These are phyloP conservation scores for Perizoma affinitatum DNA, from an alignment of 2,888 invertebrate genomes.

Conservation along the genomic window DNA sequence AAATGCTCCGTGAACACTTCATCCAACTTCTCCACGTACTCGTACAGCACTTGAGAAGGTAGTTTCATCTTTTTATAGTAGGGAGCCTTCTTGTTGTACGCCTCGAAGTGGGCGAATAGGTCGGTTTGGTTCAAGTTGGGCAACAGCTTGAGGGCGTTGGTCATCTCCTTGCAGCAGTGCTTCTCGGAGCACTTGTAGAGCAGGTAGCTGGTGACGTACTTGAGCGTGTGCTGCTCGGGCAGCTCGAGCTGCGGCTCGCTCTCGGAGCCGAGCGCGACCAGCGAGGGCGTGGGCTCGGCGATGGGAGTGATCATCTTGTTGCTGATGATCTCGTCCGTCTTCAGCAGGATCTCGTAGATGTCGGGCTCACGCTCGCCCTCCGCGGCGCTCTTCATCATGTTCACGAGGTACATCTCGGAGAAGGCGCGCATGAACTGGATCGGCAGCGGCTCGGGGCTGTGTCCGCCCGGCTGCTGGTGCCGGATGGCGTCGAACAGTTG, in stretches of 20 bases:
- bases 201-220: constrained; percentile 34
- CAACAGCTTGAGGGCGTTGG: constrained; percentile 28
- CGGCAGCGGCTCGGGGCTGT: constrained; percentile 25
- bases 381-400: constrained; percentile 28
- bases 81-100: constrained; percentile 31
- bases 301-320: constrained; percentile 29
- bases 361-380: constrained; percentile 28
- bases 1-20: constrained; percentile 28
- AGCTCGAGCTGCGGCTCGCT: constrained; percentile 29
- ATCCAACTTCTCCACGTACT: constrained; percentile 35
- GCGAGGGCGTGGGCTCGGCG: constrained; percentile 16
- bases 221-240: constrained; percentile 29
- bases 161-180: constrained; percentile 30
- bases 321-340: constrained; percentile 28
- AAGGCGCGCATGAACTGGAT: constrained; percentile 32
- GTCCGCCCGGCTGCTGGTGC: constrained; percentile 25
- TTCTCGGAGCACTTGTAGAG: constrained; percentile 33
- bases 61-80: constrained; percentile 26
- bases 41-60: constrained; percentile 36
- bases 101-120: constrained; percentile 29
- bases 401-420: constrained; percentile 28
- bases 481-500: constrained; percentile 29
- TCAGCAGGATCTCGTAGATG: constrained; percentile 31
- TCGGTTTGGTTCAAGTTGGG: constrained; percentile 26
- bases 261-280: constrained; percentile 29